A percentile compares a stretch with the other conserved stretches of the same genome.
Conservation (phyloP, 2,888 invertebrate genomes). For the Agrenia bidenticulata region DNA sequence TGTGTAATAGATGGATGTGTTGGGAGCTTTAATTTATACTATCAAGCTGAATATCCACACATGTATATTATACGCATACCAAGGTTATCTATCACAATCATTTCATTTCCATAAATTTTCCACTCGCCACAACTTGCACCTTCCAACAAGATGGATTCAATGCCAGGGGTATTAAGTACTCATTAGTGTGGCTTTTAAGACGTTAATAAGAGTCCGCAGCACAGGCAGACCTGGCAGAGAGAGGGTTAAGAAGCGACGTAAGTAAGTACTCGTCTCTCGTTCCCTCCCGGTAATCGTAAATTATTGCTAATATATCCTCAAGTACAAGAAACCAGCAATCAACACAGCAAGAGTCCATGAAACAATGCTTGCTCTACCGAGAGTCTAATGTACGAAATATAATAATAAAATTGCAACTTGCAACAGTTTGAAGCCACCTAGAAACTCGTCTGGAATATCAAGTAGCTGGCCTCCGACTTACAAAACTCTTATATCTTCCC, state of each 20-base stretch:
- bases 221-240: too few relatives aligned
- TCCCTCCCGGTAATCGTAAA: slow-evolving; percentile 6
- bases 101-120: too few relatives aligned
- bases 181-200: too few relatives aligned
- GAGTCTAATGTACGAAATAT: slow-evolving; percentile 9
- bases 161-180: too few relatives aligned
- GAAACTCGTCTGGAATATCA: slow-evolving; percentile 11
- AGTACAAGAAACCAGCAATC: slow-evolving; percentile 11
- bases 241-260: background rate
- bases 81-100: too few relatives aligned
- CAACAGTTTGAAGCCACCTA: slow-evolving; percentile 5
- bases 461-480: background rate
- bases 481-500: background rate
- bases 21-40: too few relatives aligned
- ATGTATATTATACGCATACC: too few relatives aligned
- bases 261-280: background rate
- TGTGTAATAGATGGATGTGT: too few relatives aligned
- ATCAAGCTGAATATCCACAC: too few relatives aligned
- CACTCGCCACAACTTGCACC: too few relatives aligned
- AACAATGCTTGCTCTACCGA: slow-evolving; percentile 8
- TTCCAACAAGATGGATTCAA: too few relatives aligned
- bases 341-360: slow-evolving; percentile 19
- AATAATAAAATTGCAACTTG: slow-evolving; percentile 22
- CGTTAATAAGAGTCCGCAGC: too few relatives aligned
- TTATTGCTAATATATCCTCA: slow-evolving; percentile 10